These are phyloP conservation scores for Acyrthosiphon pisum DNA, from an alignment of 1,140 invertebrate genomes.

Conservation along the genomic window DNA sequence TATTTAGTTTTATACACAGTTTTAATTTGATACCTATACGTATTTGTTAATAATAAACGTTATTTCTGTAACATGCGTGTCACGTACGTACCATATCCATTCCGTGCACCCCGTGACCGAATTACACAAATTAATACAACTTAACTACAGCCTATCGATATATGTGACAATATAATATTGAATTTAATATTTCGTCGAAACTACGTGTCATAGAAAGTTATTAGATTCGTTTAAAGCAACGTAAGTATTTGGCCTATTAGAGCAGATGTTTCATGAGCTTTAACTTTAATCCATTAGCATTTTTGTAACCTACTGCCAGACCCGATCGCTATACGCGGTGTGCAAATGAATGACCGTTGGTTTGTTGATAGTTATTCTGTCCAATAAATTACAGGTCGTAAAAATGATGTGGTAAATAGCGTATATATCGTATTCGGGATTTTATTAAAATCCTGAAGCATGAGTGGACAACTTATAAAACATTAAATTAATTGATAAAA, in stretches of 20 bases:
- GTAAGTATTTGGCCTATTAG: not conserved
- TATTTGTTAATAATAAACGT: not conserved
- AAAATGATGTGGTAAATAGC: not conserved
- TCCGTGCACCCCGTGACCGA: not conserved
- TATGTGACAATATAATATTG: not conserved
- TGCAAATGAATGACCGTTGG: not conserved
- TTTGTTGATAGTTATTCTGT: not conserved
- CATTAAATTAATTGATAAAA: too few species aligned
- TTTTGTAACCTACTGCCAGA: not conserved
- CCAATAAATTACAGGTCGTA: not conserved
- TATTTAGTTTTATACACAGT: not conserved
- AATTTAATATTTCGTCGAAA: not conserved
- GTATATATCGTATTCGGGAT: too few species aligned
- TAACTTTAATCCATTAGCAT: not conserved
- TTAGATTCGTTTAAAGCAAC: not conserved
- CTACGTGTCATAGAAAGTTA: not conserved
- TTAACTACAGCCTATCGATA: not conserved
- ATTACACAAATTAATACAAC: not conserved
- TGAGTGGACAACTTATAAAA: too few species aligned
- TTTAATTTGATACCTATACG: not conserved
- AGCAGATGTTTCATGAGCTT: not conserved
- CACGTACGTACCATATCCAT: not conserved
- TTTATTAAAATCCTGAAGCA: too few species aligned
- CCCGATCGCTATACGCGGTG: too few species aligned
- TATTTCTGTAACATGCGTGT: not conserved